Conservation (phyloP, 2,888 invertebrate species). For the Watsonalla binaria region DNA sequence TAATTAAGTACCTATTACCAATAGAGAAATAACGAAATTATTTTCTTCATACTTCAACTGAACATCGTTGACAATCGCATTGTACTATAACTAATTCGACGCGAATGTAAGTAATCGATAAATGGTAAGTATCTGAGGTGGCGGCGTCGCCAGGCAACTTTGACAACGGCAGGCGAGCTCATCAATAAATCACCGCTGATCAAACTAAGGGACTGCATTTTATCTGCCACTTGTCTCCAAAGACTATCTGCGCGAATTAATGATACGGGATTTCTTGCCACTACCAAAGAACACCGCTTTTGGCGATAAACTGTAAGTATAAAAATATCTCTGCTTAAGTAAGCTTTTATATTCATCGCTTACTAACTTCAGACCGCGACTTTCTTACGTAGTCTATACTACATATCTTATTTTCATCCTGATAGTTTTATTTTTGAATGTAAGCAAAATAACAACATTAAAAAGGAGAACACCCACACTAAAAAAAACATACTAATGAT, state of each 20-base stretch:
- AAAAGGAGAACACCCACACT: too few relatives aligned
- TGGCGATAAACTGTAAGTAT: conserved; percentile 1
- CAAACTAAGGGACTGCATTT: conserved; percentile 47
- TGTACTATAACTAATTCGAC: conserved; percentile 3
- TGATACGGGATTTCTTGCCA: conserved; percentile 39
- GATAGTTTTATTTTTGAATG: too few relatives aligned
- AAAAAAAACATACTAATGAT: too few relatives aligned
- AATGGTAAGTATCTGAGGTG: conserved; percentile 19
- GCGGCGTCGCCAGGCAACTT: conserved; percentile 13
- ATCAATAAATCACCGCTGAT: conserved; percentile 53
- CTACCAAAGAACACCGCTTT: conserved; percentile 9
- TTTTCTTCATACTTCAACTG: neutral
- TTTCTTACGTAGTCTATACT: too few relatives aligned
- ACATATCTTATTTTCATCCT: too few relatives aligned
- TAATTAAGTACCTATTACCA: too few relatives aligned
- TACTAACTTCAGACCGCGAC: too few relatives aligned
- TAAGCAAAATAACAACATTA: too few relatives aligned
- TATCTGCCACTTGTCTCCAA: conserved; percentile 52
- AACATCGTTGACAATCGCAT: neutral
- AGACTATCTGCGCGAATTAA: conserved; percentile 46
- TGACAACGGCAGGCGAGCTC: conserved; percentile 19
- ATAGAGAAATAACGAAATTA: too few relatives aligned
- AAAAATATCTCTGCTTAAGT: neutral
- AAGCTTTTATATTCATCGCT: too few relatives aligned
- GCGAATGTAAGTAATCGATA: conserved; percentile 13